Conservation (phyloP, 2,888 invertebrate genomes). For the Branchipolynoe longqiensis region DNA sequence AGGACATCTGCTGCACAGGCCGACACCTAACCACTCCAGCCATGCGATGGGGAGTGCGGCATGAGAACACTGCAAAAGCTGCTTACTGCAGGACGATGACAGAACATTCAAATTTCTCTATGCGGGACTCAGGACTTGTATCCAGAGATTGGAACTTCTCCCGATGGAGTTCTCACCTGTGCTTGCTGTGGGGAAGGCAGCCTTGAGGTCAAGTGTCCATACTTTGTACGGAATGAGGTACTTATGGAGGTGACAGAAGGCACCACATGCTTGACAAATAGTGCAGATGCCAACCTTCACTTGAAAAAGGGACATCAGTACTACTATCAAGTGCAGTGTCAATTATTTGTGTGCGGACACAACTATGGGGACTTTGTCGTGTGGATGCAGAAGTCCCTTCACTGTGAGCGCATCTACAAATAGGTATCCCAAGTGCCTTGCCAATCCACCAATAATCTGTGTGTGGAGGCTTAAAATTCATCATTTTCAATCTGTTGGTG, state of each 20-base stretch:
- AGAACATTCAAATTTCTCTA: not conserved
- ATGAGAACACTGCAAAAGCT: not conserved
- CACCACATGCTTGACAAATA: not conserved
- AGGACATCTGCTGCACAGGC: not conserved
- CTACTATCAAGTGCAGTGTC: slow-evolving; percentile 65
- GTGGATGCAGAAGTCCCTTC: slow-evolving; percentile 47
- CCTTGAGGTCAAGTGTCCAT: not conserved
- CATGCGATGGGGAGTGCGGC: not conserved
- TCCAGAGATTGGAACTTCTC: slow-evolving; percentile 31
- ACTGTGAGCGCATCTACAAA: not conserved
- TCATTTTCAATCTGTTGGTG: too few species aligned
- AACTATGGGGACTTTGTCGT: slow-evolving; percentile 66
- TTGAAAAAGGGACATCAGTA: slow-evolving; percentile 53
- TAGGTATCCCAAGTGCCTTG: too few species aligned
- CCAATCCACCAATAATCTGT: too few species aligned
- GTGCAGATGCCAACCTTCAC: not conserved
- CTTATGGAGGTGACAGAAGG: not conserved
- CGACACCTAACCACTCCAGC: not conserved
- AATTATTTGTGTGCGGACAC: slow-evolving; percentile 31
- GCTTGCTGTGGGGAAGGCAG: not conserved
- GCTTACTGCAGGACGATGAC: not conserved
- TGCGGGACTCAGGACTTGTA: not conserved
- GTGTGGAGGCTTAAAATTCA: too few species aligned
- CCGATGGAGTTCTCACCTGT: slow-evolving; percentile 32
- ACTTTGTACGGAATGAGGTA: not conserved